Percentiles rank a stretch among this genome's conserved stretches.
phyloP scores from a whole-genome alignment of 1,140 invertebrate genomes.

The Eriosoma lanigerum region DNA sequence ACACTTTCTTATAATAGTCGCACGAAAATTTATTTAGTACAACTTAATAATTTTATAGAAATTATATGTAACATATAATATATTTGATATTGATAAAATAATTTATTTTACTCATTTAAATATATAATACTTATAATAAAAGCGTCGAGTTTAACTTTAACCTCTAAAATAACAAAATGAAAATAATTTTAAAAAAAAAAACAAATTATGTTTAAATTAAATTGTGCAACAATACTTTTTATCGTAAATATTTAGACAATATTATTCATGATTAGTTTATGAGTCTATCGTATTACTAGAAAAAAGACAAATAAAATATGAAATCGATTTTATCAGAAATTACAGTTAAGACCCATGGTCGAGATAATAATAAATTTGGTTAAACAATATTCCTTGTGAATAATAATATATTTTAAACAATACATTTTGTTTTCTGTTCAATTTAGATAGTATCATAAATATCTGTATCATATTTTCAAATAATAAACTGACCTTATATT shows the following conservation, averaged over 20 bases:
- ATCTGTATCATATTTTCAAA: background rate
- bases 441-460: background rate
- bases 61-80: no score
- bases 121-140: no score
- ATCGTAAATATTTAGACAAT: background rate
- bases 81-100: no score
- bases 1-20: no score
- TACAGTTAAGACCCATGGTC: background rate
- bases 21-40: no score
- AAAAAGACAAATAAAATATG: background rate
- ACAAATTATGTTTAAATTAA: no score
- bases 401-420: slow-evolving; percentile 1
- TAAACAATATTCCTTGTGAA: background rate
- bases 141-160: no score
- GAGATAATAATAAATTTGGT: background rate
- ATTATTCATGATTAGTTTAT: background rate
- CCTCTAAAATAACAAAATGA: no score
- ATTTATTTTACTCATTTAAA: no score
- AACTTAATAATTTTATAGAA: no score
- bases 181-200: no score
- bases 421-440: background rate
- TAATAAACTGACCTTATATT: background rate
- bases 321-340: background rate
- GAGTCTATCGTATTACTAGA: background rate
- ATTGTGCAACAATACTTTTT: background rate